These are phyloP conservation scores for Semotilus atromaculatus DNA, from an alignment of 2,797 vertebrate genomes.

Conservation along the genomic window DNA sequence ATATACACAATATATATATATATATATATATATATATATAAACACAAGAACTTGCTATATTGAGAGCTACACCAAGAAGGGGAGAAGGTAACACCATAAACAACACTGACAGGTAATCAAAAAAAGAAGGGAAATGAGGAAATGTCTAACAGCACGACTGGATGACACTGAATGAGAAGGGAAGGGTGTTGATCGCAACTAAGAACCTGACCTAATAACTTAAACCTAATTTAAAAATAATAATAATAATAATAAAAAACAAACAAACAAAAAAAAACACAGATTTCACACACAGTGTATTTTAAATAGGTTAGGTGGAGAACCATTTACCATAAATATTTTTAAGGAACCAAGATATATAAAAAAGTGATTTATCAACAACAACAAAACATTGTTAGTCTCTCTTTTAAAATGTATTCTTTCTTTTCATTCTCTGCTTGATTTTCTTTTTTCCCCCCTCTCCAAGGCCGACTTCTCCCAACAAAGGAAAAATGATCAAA, in stretches of 20 bases:
- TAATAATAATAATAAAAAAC: constrained; percentile 68
- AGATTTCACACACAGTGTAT: constrained; percentile 84
- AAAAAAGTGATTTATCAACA: constrained; percentile 69
- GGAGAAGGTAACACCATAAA: constrained; percentile 80
- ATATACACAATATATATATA: constrained; percentile 19
- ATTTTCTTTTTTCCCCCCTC: constrained; percentile 65
- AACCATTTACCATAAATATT: constrained; percentile 85
- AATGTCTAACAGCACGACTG: constrained; percentile 70
- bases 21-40: constrained; percentile 71
- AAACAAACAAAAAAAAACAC: constrained; percentile 77
- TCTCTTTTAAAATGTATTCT: constrained; percentile 62
- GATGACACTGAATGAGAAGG: constrained; percentile 48
- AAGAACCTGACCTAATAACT: constrained; percentile 79
- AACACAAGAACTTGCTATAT: constrained; percentile 82
- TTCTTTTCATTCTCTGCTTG: constrained; percentile 59
- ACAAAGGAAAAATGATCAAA: constrained; percentile 70
- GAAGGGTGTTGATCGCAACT: constrained; percentile 71
- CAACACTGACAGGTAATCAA: constrained; percentile 76
- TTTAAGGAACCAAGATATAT: constrained; percentile 82
- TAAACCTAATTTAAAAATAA: constrained; percentile 75
- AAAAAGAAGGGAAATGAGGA: constrained; percentile 11
- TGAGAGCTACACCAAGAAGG: constrained; percentile 80
- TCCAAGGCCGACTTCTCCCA: constrained; percentile 53
- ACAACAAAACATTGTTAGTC: constrained; percentile 71
- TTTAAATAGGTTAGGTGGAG: constrained; percentile 84